These are phyloP conservation scores for Calephelis nemesis DNA, from an alignment of 1,140 invertebrate species.

Conservation along the genomic window DNA sequence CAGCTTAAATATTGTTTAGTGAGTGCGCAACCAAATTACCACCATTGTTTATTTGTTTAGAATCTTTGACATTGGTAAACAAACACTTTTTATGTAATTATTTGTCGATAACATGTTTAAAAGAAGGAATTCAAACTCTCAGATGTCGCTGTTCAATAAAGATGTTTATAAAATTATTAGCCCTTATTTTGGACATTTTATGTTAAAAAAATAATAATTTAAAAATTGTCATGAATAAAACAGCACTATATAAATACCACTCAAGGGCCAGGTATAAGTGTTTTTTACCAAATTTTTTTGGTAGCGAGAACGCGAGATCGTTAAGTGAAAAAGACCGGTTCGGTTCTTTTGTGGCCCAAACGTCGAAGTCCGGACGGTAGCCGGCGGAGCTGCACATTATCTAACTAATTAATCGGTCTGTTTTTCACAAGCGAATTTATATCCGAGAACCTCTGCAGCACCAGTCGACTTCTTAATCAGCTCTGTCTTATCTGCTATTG, in stretches of 20 bases:
- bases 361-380: conserved; percentile 54
- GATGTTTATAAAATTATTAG: no score
- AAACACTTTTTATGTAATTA: no score
- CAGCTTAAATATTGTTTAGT: no score
- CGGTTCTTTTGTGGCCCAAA: conserved; percentile 61
- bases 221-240: neutral
- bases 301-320: conserved; percentile 58
- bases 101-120: no score
- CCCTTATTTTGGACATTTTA: no score
- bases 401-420: conserved; percentile 67
- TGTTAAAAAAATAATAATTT: no score
- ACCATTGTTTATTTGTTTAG: no score
- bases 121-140: no score
- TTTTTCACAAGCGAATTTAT: conserved; percentile 50
- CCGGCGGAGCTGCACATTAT: conserved; percentile 53
- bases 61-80: no score
- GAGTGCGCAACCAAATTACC: no score
- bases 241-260: conserved; percentile 44
- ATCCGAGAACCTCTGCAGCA: conserved; percentile 2
- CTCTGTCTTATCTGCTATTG: conserved; percentile 6
- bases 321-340: conserved; percentile 71
- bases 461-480: conserved; percentile 8
- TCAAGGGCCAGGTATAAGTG: conserved; percentile 58
- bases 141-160: no score
- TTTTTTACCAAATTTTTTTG: conserved; percentile 71